These are phyloP conservation scores for Euphonia xanthogaster DNA, from an alignment of 2,797 vertebrate species.

Conservation along the genomic window DNA sequence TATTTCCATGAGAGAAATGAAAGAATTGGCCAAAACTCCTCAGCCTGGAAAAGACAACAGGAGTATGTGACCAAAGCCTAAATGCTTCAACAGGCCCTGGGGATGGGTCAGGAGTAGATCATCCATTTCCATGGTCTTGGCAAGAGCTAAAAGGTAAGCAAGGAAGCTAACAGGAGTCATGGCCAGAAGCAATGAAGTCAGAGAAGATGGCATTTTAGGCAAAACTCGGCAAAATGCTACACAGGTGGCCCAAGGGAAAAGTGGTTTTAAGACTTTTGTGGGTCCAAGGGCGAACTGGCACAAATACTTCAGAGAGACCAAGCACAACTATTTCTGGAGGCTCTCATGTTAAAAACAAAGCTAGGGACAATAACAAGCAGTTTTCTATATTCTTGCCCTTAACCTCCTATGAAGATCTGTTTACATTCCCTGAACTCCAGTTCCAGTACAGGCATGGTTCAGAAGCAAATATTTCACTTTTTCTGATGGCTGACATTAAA, in stretches of 20 bases:
- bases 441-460: not conserved
- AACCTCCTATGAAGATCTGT: not conserved
- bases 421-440: not conserved
- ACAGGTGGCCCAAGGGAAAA: not conserved
- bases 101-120: not conserved
- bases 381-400: not conserved
- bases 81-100: not conserved
- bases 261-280: not conserved
- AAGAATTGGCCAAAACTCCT: not conserved
- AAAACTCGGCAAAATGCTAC: not conserved
- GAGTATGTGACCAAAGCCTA: not conserved
- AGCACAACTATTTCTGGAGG: not conserved
- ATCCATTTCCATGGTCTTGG: not conserved
- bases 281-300: not conserved
- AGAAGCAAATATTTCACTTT: not conserved
- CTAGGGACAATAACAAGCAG: not conserved
- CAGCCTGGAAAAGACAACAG: not conserved
- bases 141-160: not conserved
- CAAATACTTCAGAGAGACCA: fast-evolving
- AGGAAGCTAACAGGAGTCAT: not conserved
- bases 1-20: not conserved
- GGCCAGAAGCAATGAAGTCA: not conserved
- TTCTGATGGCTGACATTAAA: not conserved
- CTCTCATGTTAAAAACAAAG: not conserved
- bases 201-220: not conserved